These are phyloP conservation scores for Caiman crocodilus DNA, from an alignment of 2,797 vertebrate species.

Conservation along the genomic window DNA sequence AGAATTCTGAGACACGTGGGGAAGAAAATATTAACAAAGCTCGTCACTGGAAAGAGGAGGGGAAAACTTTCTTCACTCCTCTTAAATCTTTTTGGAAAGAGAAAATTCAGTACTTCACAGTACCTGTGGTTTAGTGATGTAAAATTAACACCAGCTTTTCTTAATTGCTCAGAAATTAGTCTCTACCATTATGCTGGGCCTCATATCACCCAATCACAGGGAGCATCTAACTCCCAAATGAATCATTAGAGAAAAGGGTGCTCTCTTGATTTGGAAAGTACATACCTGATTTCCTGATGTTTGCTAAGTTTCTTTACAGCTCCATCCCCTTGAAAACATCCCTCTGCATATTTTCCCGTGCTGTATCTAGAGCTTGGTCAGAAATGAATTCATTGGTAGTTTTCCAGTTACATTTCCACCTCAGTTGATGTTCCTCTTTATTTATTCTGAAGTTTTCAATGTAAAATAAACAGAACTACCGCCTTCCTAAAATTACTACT, in stretches of 20 bases:
- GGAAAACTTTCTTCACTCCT: not conserved
- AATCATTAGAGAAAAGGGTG: slow-evolving; percentile 35
- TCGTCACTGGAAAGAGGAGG: not conserved
- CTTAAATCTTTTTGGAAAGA: not conserved
- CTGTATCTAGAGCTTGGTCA: slow-evolving; percentile 42
- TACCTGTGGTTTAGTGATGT: slow-evolving; percentile 25
- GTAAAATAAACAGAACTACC: slow-evolving; percentile 80
- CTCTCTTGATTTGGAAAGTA: slow-evolving; percentile 11
- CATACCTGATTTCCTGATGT: slow-evolving; percentile 61
- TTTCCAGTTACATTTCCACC: slow-evolving; percentile 64
- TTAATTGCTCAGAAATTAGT: slow-evolving; percentile 44
- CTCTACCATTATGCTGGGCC: not conserved
- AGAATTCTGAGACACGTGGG: slow-evolving; percentile 7
- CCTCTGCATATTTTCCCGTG: slow-evolving; percentile 30
- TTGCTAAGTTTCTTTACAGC: slow-evolving; percentile 28
- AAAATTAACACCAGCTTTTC: slow-evolving; percentile 55
- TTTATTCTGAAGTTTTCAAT: slow-evolving; percentile 81
- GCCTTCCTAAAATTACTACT: slow-evolving; percentile 81
- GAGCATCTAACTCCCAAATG: slow-evolving; percentile 15
- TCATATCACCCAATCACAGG: not conserved
- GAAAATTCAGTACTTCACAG: slow-evolving; percentile 28
- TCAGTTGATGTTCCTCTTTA: slow-evolving; percentile 70
- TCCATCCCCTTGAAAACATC: slow-evolving; percentile 54
- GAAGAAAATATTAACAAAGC: slow-evolving; percentile 14
- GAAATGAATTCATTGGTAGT: slow-evolving; percentile 70